Evolutionary conservation across 2,888 invertebrate genomes (phyloP), one percentile per base, ranked within the genome.

Genomic region (Prosopocoilus inquinatus): DNA sequence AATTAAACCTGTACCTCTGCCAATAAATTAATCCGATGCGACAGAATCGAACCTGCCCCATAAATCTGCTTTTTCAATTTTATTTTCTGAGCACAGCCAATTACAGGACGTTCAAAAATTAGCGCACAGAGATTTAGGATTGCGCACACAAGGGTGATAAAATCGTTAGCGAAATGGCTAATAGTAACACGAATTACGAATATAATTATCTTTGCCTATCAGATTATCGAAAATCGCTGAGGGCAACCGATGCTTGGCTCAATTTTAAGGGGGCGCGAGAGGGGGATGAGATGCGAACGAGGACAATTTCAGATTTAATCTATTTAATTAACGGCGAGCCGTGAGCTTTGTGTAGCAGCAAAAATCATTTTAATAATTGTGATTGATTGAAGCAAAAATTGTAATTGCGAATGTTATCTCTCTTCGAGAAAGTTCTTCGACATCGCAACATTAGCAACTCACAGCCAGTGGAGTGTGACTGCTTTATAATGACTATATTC

Each of bases 1-100:
- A 68, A 67, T 68, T 68, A 67, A 68, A 66, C 67, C 62, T 54
- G 64, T 51, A 60, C 62, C 55, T 57, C 62, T 62, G 60, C 64
- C 64, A 60, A 67, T 67, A 66, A 68, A 68, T 68, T 66, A 68
- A 68, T 68, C 66, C 59, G 57, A 62, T 59, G 59, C 60, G 62
- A 61, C 63, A 64, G 64, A 61, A 62, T 63, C 66, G 64, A 65
- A 67, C 61, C 63, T 53, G 62, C 34, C 46, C 67, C 50, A 67
- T 67, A 66, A 68, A 67, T 67, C 65, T 64, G 63, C 61, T 65
- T 67, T 66, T 67, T 66, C 66, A 67, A 67, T 67, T 66, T 66
- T 63, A 64, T 64, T 65, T 63, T 57, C 60, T 53, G 63, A 60
- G 9, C 32, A 16, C 44, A 44, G 13, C 28, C 38, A 12, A 5